Percentiles rank a stretch among this genome's conserved stretches.
These are phyloP conservation scores for Apomyelois bistriatella DNA, from an alignment of 2,888 invertebrate species.

Conservation along the genomic window DNA sequence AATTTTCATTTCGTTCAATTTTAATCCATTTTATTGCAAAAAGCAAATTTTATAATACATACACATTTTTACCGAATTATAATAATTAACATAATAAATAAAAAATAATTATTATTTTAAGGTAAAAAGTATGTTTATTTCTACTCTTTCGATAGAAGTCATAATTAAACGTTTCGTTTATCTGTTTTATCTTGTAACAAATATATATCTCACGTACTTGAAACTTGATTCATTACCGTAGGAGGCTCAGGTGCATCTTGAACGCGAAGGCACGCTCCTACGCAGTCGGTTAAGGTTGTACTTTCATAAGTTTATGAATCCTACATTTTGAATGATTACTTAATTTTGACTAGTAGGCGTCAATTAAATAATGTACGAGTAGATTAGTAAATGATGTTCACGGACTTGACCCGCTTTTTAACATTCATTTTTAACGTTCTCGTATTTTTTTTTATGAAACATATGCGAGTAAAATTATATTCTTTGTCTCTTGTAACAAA, in stretches of 20 bases:
- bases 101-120: no score
- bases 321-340: not conserved
- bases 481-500: no score
- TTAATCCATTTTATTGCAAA: no score
- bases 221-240: constrained; percentile 20
- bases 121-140: no score
- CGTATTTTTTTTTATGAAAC: not conserved
- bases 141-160: no score
- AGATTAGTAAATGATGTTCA: not conserved
- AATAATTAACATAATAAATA: no score
- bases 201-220: not conserved
- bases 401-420: not conserved
- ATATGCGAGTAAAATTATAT: no score
- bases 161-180: no score
- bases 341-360: constrained; percentile 1
- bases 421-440: not conserved
- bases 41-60: no score
- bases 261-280: constrained; percentile 28
- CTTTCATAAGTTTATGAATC: not conserved
- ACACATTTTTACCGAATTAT: no score
- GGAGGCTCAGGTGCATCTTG: constrained; percentile 3
- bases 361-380: not conserved
- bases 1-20: no score
- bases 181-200: no score
- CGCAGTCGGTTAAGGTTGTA: not conserved